Evolutionary conservation across 2,888 invertebrate genomes (phyloP), one percentile per base, ranked within the genome.

Genomic region (Tetrapedia diversipes): DNA sequence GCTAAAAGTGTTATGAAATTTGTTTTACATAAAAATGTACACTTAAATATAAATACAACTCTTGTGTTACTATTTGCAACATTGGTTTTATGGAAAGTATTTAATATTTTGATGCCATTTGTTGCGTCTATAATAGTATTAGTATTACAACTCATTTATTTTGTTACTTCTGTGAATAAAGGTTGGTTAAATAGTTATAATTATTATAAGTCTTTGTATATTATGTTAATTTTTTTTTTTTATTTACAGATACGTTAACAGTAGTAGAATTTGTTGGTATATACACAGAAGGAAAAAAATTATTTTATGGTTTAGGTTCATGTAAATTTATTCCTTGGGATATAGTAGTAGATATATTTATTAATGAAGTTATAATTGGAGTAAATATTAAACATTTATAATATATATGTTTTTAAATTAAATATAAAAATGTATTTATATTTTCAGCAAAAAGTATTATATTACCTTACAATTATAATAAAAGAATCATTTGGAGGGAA

Each of bases 301-400:
- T 76, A 77, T 81, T 88, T 69, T 74, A 70, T 47, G 82, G 84
- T 43, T 79, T 79, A 65, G 84, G 84, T 53, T 86, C 85, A 0
- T 87, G 82, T 47, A 85, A 86, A 71, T 91, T 90, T 72, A 81
- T 92, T 73, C 89, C 91, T 39, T 92, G 91, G 92, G 87, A 89
- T 43, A 87, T 82, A 1, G 86, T 92, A 14, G 85, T 87, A 51
- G 90, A 92, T 86, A 80, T 92, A 60, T 88, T 91, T 73, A 91
- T 92, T 53, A 90, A 91, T 80, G 92, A 92, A 87, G 91, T 91
- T 54, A 91, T 92, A 81, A 88, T 82, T 70, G 89, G 90, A 70
- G 91, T 91, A 86, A 71, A 83, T 84, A 65, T 32, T 53, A 32
- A n/a, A 16, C 29, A 29, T 16, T 11, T 3, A 53, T 6, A 22